Evolutionary conservation across 1,140 invertebrate genomes (phyloP).

Genomic region (Zaprionus ghesquierei): DNA sequence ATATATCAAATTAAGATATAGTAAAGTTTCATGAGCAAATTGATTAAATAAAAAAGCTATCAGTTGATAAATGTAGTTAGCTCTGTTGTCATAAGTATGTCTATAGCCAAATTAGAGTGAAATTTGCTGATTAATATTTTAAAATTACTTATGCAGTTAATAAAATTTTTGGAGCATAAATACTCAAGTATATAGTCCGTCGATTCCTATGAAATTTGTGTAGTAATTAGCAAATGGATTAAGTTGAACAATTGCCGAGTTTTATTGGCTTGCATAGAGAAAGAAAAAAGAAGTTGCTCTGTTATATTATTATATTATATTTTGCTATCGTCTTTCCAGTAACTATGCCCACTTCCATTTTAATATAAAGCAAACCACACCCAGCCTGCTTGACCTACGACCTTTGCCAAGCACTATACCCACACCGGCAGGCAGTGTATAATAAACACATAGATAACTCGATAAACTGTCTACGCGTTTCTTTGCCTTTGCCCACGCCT

Average conservation of each 20-base stretch:
- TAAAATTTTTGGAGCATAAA: too few relatives aligned
- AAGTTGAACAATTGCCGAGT: too few relatives aligned
- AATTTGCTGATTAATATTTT: not conserved
- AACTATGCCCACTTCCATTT: too few relatives aligned
- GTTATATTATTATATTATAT: too few relatives aligned
- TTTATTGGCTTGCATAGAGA: too few relatives aligned
- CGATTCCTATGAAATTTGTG: too few relatives aligned
- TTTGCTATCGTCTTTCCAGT: too few relatives aligned
- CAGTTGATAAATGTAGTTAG: not conserved
- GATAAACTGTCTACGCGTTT: not conserved
- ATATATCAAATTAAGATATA: not conserved
- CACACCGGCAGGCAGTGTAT: not conserved
- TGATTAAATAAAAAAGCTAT: not conserved
- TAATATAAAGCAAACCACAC: not conserved
- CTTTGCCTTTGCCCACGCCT: not conserved
- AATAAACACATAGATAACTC: not conserved
- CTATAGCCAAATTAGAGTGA: not conserved
- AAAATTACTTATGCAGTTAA: not conserved
- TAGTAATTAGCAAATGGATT: too few relatives aligned
- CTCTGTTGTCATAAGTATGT: not conserved
- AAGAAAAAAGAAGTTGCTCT: too few relatives aligned
- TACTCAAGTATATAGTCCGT: too few relatives aligned
- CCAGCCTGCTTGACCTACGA: not conserved
- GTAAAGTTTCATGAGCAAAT: not conserved
- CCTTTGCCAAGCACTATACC: not conserved